Conservation (phyloP, 1,140 invertebrate genomes). For the Drosophila novamexicana region DNA sequence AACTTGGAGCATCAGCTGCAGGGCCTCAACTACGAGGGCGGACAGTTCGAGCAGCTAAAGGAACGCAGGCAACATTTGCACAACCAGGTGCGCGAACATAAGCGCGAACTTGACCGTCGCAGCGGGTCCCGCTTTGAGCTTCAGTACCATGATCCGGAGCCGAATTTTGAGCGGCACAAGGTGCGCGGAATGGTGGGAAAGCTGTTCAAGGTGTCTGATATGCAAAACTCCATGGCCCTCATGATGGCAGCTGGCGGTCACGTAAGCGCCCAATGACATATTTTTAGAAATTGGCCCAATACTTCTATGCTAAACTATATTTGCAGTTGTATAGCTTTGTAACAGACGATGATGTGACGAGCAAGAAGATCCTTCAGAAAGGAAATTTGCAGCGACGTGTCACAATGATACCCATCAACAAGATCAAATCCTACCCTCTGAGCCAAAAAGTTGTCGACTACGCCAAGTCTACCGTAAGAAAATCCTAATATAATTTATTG, state of each 20-base stretch:
- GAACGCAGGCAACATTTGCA: slow-evolving; percentile 85
- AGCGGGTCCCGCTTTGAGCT: slow-evolving; percentile 87
- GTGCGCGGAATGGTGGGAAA: slow-evolving; percentile 93
- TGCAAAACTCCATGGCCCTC: slow-evolving; percentile 90
- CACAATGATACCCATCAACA: slow-evolving; percentile 97
- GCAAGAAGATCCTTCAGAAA: slow-evolving; percentile 92
- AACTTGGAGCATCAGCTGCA: slow-evolving; percentile 75
- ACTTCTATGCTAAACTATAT: slow-evolving; percentile 9
- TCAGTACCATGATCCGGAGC: slow-evolving; percentile 90
- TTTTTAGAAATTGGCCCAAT: not conserved
- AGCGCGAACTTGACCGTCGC: slow-evolving; percentile 58
- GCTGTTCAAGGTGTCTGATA: slow-evolving; percentile 91
- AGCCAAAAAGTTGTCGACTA: slow-evolving; percentile 86
- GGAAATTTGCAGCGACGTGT: slow-evolving; percentile 92
- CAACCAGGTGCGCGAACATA: slow-evolving; percentile 84
- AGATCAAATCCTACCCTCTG: slow-evolving; percentile 89
- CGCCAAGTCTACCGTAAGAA: slow-evolving; percentile 88
- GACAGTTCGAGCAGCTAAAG: slow-evolving; percentile 86
- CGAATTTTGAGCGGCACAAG: slow-evolving; percentile 90
- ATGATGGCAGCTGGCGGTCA: slow-evolving; percentile 94
- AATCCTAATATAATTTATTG: not conserved
- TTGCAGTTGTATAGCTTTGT: slow-evolving; percentile 95
- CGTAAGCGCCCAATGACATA: slow-evolving; percentile 85
- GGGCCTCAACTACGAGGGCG: slow-evolving; percentile 89
- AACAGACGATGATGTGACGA: slow-evolving; percentile 94